Percentiles rank a stretch among this genome's conserved stretches.
Evolutionary conservation across 2,888 invertebrate species (phyloP).

Genomic region (Heliconius aoede): DNA sequence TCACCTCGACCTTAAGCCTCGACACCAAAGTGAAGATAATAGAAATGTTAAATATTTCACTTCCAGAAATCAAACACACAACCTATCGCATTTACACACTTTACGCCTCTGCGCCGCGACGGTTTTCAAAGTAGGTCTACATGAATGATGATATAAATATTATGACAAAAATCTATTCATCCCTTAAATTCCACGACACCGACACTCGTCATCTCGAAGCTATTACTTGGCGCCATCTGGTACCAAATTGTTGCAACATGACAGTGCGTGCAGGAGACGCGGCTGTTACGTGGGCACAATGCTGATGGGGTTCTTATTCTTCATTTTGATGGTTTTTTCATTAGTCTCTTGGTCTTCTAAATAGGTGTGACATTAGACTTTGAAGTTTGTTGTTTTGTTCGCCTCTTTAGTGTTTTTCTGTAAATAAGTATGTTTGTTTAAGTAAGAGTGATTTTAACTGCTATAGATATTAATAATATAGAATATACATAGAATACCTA

Average conservation of each 20-base stretch:
- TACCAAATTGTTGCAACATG: conserved; percentile 55
- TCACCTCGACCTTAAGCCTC: too few species aligned
- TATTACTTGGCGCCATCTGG: conserved; percentile 55
- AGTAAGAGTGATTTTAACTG: not conserved
- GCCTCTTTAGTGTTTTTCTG: not conserved
- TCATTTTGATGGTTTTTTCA: not conserved
- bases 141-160: not conserved
- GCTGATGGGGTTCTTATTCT: not conserved
- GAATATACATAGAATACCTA: not conserved
- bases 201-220: conserved; percentile 39
- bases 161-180: not conserved
- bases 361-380: conserved; percentile 15
- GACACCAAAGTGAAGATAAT: not conserved
- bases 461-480: not conserved
- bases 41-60: not conserved
- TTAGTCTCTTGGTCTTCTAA: not conserved
- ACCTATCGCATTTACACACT: not conserved
- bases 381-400: not conserved
- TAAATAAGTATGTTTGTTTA: not conserved
- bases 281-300: conserved; percentile 19
- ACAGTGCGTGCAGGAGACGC: conserved; percentile 44
- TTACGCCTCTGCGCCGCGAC: too few species aligned
- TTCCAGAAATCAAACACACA: not conserved
- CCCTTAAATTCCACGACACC: conserved; percentile 8
- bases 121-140: not conserved